Base-by-base conservation (phyloP, 2,888 invertebrate genomes). In the Tetragonula carbonaria region DNA sequence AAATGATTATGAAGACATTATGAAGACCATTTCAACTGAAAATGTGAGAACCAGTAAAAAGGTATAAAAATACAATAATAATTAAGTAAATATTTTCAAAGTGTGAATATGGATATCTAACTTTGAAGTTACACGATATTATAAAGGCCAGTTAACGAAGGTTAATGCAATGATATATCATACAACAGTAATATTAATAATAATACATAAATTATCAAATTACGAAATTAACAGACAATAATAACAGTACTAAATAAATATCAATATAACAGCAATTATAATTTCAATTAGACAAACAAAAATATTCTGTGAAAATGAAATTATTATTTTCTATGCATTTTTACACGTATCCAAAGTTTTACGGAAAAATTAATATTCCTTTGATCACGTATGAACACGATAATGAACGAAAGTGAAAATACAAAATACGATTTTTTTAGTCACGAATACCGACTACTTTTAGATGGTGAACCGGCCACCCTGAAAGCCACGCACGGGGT, bases 401-500 rank as follows among this genome's bases (percentile, higher is more conserved):
- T 11, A 11, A 57, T 33, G 8, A 57, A 57, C 5, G 28, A 57
- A n/a, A n/a, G 21, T 45, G 8, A 8, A 45, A 8, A 45, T 45
- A 45, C 8, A 45, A 45, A 45, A 11, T 45, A 45, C n/a, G 57
- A 57, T 3, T 11, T 11, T 21, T n/a, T 0, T 1, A 59, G 14
- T 2, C n/a, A n/a, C n/a, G 63, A 14, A 28, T 70, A 95, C 96
- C 95, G 95, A 97, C 97, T 97, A 87, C 95, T 96, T 93, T 96
- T 96, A 2, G 96, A 96, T 18, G 98, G 97, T 59, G 97, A 97
- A 75, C 98, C 98, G 89, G 97, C 98, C 13, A 98, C 97, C 87
- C 98, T 96, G 92, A 98, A 98, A 5, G 98, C 97, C 70, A 98
- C 97, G 92, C 98, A 98, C 0, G 98, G 98, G 3, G 97, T 97